phyloP scores from a whole-genome alignment of 2,888 invertebrate species.

The Cheilosia vulpina region DNA sequence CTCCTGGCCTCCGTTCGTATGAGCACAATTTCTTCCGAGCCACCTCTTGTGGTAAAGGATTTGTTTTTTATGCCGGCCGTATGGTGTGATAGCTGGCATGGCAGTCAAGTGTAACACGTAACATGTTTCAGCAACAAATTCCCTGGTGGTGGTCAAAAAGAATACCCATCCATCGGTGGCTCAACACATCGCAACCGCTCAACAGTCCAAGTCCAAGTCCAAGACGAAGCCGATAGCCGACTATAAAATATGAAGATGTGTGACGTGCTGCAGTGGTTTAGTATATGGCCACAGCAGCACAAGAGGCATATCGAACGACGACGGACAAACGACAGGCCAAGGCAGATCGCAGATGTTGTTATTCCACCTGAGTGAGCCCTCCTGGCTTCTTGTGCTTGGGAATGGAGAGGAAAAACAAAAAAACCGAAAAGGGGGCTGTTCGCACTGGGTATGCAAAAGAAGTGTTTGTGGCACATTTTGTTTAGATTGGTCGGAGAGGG shows the following conservation, averaged over 20 bases:
- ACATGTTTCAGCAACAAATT: slow-evolving; percentile 71
- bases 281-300: slow-evolving; percentile 58
- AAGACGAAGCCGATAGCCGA: neutral
- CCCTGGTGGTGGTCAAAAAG: slow-evolving; percentile 55
- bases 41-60: slow-evolving; percentile 60
- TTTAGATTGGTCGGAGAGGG: slow-evolving; percentile 69
- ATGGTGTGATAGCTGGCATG: slow-evolving; percentile 21
- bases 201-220: neutral
- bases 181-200: neutral
- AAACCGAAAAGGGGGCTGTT: slow-evolving; percentile 64
- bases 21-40: slow-evolving; percentile 56
- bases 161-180: slow-evolving; percentile 31
- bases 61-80: neutral
- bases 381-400: slow-evolving; percentile 65
- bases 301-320: slow-evolving; percentile 75
- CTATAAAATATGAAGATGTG: slow-evolving; percentile 70
- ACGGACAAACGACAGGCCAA: slow-evolving; percentile 75
- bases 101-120: slow-evolving; percentile 65
- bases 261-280: slow-evolving; percentile 59
- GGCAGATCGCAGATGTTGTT: slow-evolving; percentile 73
- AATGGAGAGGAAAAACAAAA: neutral
- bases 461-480: slow-evolving; percentile 66
- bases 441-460: slow-evolving; percentile 71
- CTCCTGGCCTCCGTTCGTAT: slow-evolving; percentile 5
- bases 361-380: slow-evolving; percentile 65